Conservation (phyloP, 2,888 invertebrate genomes). For the Phlogophora meticulosa region DNA sequence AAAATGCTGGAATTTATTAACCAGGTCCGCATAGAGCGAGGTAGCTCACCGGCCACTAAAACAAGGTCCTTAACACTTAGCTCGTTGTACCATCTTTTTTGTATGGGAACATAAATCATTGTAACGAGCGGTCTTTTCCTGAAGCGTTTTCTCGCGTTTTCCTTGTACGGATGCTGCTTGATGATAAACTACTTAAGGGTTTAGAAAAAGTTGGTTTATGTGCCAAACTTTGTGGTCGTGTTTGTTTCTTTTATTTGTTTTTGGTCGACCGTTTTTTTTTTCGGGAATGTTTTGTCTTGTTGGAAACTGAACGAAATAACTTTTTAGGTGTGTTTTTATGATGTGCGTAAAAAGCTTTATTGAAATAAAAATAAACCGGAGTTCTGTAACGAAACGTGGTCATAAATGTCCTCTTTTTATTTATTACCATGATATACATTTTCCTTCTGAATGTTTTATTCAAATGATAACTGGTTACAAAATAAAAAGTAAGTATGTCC, state of each 20-base stretch:
- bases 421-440: constrained; percentile 28
- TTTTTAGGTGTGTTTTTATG: constrained; percentile 34
- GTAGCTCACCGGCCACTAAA: constrained; percentile 76
- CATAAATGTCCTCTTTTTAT: constrained; percentile 44
- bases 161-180: constrained; percentile 70
- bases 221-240: constrained; percentile 52
- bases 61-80: constrained; percentile 73
- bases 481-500: constrained; percentile 14
- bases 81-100: constrained; percentile 79
- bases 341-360: constrained; percentile 48
- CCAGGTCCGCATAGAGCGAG: constrained; percentile 67
- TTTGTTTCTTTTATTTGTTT: constrained; percentile 58
- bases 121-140: constrained; percentile 82
- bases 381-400: constrained; percentile 19
- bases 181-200: constrained; percentile 66
- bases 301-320: constrained; percentile 8
- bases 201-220: constrained; percentile 64
- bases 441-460: constrained; percentile 31
- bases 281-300: constrained; percentile 34
- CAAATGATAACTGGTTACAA: constrained; percentile 27
- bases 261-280: constrained; percentile 53
- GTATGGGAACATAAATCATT: constrained; percentile 84
- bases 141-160: constrained; percentile 85
- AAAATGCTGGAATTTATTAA: constrained; percentile 55
- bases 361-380: constrained; percentile 42